Base-by-base conservation (phyloP, 2,888 invertebrate genomes). In the Galerucella nymphaeae region DNA sequence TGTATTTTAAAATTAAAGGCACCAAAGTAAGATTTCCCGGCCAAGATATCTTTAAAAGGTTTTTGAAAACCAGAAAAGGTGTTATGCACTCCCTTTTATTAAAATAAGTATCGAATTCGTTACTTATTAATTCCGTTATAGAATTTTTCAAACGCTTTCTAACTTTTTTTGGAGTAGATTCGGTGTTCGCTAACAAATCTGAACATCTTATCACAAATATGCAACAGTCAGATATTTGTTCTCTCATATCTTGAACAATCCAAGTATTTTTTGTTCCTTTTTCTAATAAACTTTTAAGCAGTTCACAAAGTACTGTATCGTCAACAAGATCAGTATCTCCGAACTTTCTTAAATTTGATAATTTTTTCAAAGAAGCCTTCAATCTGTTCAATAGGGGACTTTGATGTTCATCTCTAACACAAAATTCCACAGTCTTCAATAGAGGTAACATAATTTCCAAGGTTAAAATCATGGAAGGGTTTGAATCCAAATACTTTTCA, bases 391-490 rank as follows among this genome's bases (percentile, higher is more conserved):
- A 90, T 38, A 94, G 83, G 38, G 93, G 93, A 81, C 88, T 89
- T 76, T 92, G 91, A 82, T 93, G 90, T 71, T 88, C 89, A 77
- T 93, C 93, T 80, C 90, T 90, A 59, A 93, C 90, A 76, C 92
- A 91, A 82, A 91, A 92, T 83, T 93, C 93, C 2, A 94, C 84
- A 79, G 92, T 89, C 77, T 91, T 89, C 61, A 91, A 90, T 2
- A 94, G 85, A 0, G 93, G 91, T 9, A 91, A 87, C 80, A 94
- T 90, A 86, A 94, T 91, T 79, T 92, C 92, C 58, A 94, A 85
- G 71, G 91, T 89, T 38, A 92, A 87, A 53, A 91, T 88, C 90
- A 94, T 90, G 0, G 91, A 89, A 0, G 93, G 93, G 65, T 89
- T 90, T 23, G 91, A 91, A 78, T 93, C 92, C 50, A 94, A 83